These are phyloP conservation scores for Clistopyga incitator DNA, from an alignment of 2,888 invertebrate species.

Conservation along the genomic window DNA sequence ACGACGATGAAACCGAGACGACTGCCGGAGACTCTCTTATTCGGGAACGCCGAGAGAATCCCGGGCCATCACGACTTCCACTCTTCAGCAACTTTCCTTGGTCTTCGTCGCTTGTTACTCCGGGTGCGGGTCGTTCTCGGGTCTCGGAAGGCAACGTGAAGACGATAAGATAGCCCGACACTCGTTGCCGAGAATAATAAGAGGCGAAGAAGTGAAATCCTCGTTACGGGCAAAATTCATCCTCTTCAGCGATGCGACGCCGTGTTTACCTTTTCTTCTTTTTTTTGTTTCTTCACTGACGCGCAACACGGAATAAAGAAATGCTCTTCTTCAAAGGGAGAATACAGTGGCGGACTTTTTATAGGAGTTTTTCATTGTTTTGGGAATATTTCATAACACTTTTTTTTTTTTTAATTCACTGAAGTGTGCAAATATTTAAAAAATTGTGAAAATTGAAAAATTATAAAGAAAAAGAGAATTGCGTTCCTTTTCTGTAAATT, in stretches of 20 bases:
- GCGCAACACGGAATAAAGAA: not conserved
- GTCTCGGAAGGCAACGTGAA: conserved; percentile 35
- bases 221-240: conserved; percentile 48
- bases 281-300: not conserved
- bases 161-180: conserved; percentile 56
- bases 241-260: conserved; percentile 22
- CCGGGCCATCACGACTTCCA: conserved; percentile 33
- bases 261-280: conserved; percentile 36
- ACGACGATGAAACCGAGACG: conserved; percentile 38
- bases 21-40: conserved; percentile 40
- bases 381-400: not conserved
- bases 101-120: conserved; percentile 7
- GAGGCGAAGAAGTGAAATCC: conserved; percentile 41
- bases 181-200: conserved; percentile 32
- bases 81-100: not conserved
- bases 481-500: too few species aligned
- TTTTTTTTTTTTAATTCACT: not conserved
- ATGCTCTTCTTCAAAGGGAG: too few species aligned
- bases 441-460: not conserved
- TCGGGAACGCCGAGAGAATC: conserved; percentile 29
- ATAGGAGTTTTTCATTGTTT: too few species aligned
- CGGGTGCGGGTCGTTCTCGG: conserved; percentile 3
- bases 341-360: too few species aligned
- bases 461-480: not conserved
- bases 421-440: not conserved